A percentile compares a stretch with the other conserved stretches of the same genome.
These are phyloP conservation scores for Apomyelois bistriatella DNA, from an alignment of 2,888 invertebrate genomes.

Conservation along the genomic window DNA sequence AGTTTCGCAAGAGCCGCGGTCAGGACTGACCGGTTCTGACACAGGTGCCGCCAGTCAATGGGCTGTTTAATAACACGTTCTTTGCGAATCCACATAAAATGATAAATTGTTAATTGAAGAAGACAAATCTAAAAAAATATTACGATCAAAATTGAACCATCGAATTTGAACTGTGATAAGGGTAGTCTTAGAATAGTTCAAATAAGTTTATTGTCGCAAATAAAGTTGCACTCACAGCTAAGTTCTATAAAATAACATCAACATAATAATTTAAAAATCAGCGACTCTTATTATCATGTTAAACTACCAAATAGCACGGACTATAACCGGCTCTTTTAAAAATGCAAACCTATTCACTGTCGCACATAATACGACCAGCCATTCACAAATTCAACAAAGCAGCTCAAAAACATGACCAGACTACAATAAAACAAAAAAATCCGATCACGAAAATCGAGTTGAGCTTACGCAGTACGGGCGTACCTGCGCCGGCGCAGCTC, in stretches of 20 bases:
- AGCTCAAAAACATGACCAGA: conserved; percentile 68
- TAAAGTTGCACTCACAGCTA: neutral
- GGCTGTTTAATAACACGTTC: conserved; percentile 45
- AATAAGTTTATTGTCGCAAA: too few relatives aligned
- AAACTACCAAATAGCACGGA: conserved; percentile 29
- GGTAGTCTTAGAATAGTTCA: too few relatives aligned
- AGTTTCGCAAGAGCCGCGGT: conserved; percentile 59
- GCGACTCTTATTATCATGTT: conserved; percentile 13
- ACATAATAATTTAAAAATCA: neutral
- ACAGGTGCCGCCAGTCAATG: conserved; percentile 65
- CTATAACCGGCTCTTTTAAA: conserved; percentile 39
- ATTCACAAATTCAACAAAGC: conserved; percentile 75
- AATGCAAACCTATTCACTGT: conserved; percentile 39
- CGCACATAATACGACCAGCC: conserved; percentile 43
- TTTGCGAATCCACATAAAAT: conserved; percentile 39
- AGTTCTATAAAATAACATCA: neutral
- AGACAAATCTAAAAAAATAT: neutral
- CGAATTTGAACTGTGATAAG: too few relatives aligned
- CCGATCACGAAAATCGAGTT: conserved; percentile 72
- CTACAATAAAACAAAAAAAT: conserved; percentile 63
- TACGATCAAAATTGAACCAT: too few relatives aligned
- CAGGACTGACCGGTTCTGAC: conserved; percentile 60
- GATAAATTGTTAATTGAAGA: conserved; percentile 31
- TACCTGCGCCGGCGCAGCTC: conserved; percentile 59
- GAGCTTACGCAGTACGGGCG: conserved; percentile 64